Evolutionary conservation across 2,797 vertebrate species (phyloP), one percentile per base, ranked within the genome.

Genomic region (Coregonus sp.): DNA sequence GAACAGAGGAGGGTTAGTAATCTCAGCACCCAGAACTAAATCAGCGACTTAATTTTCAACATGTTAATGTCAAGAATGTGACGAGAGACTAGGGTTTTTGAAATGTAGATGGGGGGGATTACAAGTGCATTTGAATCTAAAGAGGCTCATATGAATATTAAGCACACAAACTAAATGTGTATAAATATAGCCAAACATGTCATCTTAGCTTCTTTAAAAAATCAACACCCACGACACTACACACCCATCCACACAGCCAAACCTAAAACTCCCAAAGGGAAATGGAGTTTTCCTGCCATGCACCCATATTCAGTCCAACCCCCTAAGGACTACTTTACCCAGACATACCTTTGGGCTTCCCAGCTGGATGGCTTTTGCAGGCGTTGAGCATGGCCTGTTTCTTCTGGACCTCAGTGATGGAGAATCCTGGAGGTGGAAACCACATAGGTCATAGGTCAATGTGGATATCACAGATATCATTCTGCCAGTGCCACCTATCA

Each of bases 311-410:
- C 40, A n/a, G 0, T 12, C 11, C 11, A 47, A 9, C 69, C 40
- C 70, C 4, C 20, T 18, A 35, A 50, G 37, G 20, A 14, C 51
- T 33, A 59, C 29, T 67, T 47, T 52, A 75, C 56, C 75, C 72
- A 79, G 65, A 83, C 52, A 86, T 91, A 97, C 98, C 96, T 96
- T 97, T 99, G 78, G 96, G 96, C 90, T 98, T 99, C 79, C 96
- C 95, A 15, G 92, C 85, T 4, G 94, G 93, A 80, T 96, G 96
- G 85, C 94, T 95, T 92, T 96, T 98, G 88, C 93, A 95, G 83
- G 96, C 97, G 1, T 97, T 99, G 82, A 96, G 81, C 96, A 98
- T 98, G 50, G 97, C 98, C 91, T 98, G 97, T 86, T 97, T 98
- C 89, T 97, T 97, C 88, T 99, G 97, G 79, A 96, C 90, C 78